Evolutionary conservation across 2,888 invertebrate genomes (phyloP).

Genomic region (Stramonita haemastoma): DNA sequence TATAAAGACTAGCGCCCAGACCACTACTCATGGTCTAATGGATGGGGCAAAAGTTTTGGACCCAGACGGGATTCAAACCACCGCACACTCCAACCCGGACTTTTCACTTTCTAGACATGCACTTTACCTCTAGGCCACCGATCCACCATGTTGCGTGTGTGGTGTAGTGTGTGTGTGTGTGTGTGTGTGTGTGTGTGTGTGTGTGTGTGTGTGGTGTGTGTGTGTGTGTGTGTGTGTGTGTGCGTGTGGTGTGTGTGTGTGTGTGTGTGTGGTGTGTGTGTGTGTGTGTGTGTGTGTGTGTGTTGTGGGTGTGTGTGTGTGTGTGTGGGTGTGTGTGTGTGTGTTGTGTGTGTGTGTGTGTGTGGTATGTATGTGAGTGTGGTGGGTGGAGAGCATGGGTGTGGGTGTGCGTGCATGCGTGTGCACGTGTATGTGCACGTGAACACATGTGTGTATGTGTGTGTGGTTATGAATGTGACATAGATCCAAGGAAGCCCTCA

Average conservation of each 20-base stretch:
- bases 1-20: too few relatives aligned
- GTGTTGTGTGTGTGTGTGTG: neutral
- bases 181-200: neutral
- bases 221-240: neutral
- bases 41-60: too few relatives aligned
- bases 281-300: conserved; percentile 17
- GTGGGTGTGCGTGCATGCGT: neutral
- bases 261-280: neutral
- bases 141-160: too few relatives aligned
- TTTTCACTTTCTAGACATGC: too few relatives aligned
- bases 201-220: neutral
- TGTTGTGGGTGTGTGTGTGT: neutral
- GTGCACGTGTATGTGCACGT: neutral
- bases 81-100: too few relatives aligned
- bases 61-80: too few relatives aligned
- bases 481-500: neutral
- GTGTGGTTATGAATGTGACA: neutral
- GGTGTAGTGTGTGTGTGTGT: neutral
- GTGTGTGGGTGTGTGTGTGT: neutral
- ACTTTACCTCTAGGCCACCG: too few relatives aligned
- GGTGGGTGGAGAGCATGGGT: neutral
- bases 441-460: neutral
- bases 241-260: too few relatives aligned
- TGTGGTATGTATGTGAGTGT: neutral
- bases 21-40: too few relatives aligned